These are phyloP conservation scores for Bombus confusus DNA, from an alignment of 1,140 invertebrate species.

Conservation along the genomic window DNA sequence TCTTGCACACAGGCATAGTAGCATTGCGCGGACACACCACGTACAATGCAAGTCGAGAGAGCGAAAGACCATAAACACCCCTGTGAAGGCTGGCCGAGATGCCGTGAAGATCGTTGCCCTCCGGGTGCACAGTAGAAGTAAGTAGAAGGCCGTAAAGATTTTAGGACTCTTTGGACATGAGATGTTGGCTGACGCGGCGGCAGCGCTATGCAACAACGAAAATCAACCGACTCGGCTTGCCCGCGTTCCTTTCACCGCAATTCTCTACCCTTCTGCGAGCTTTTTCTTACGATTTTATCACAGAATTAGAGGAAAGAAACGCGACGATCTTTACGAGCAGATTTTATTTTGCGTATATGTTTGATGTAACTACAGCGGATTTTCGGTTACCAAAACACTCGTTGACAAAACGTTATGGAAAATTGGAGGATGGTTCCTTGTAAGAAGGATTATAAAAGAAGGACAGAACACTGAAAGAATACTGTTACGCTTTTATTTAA, in stretches of 20 bases:
- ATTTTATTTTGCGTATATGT: background rate
- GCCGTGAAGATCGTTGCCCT: constrained; percentile 67
- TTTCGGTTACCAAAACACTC: no score
- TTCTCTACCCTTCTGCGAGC: background rate
- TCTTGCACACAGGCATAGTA: background rate
- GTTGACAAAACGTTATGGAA: no score
- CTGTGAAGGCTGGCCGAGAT: constrained; percentile 52
- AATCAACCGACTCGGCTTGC: constrained; percentile 32
- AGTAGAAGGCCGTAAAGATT: constrained; percentile 60
- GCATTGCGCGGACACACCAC: background rate
- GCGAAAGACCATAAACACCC: constrained; percentile 57
- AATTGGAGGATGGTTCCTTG: no score
- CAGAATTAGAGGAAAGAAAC: background rate
- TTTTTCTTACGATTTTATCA: background rate
- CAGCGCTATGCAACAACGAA: constrained; percentile 38
- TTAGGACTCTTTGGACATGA: constrained; percentile 60
- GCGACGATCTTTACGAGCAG: background rate
- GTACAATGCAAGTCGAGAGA: constrained; percentile 31
- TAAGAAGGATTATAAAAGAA: no score
- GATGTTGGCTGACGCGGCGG: constrained; percentile 34
- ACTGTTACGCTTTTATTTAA: no score
- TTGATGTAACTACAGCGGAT: no score
- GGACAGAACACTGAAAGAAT: no score
- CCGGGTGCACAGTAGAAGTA: constrained; percentile 39
- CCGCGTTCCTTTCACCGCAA: background rate